phyloP scores from a whole-genome alignment of 2,888 invertebrate genomes.

The Alitta virens region DNA sequence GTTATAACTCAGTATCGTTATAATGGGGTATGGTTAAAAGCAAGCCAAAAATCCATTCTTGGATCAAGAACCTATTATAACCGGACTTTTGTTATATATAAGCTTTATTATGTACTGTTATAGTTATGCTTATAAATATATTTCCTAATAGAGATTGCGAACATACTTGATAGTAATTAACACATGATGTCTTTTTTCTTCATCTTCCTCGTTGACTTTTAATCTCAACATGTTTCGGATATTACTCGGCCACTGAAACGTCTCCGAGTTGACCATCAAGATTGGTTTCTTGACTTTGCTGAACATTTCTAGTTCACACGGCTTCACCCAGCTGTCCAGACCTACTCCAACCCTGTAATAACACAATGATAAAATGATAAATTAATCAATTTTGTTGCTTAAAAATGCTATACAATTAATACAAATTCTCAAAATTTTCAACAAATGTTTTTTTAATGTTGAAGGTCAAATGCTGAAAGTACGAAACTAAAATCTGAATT shows the following conservation, averaged over 20 bases:
- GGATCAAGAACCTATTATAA: too few relatives aligned
- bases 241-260: constrained; percentile 50
- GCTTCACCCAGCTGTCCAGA: constrained; percentile 52
- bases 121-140: too few relatives aligned
- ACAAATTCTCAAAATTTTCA: background rate
- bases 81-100: too few relatives aligned
- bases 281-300: constrained; percentile 38
- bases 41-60: too few relatives aligned
- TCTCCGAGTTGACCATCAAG: constrained; percentile 46
- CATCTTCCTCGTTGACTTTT: constrained; percentile 11
- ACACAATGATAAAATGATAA: too few relatives aligned
- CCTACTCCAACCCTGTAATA: constrained; percentile 39
- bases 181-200: constrained; percentile 3
- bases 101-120: too few relatives aligned
- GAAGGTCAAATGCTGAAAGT: background rate
- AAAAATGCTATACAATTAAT: background rate
- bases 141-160: background rate
- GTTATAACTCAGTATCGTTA: too few relatives aligned
- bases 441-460: background rate
- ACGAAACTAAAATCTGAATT: too few relatives aligned
- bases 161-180: constrained; percentile 46
- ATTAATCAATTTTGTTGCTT: background rate
- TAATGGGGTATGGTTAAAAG: too few relatives aligned
- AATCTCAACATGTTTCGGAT: constrained; percentile 37
- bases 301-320: constrained; percentile 41